Evolutionary conservation across 1,140 invertebrate species (phyloP), one percentile per base, ranked within the genome.

Genomic region (Ectropis grisescens): DNA sequence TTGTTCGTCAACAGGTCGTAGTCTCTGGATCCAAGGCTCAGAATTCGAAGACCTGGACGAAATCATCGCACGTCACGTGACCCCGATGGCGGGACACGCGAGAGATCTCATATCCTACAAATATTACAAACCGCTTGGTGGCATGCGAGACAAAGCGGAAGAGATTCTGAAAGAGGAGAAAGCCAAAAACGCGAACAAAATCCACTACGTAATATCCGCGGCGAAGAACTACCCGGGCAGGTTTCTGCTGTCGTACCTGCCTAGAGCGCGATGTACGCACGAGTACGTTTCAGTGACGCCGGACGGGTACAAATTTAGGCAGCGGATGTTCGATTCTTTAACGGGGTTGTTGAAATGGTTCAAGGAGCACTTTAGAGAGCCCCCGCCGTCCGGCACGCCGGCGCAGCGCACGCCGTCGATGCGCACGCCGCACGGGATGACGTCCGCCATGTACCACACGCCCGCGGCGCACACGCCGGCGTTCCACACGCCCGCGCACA

Each of bases 41-140:
- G 93, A 97, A 58, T 99, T 97, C 82, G 98, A 99, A 85, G 98
- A 99, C 83, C 80, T 99, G 9, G 98, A 99, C 82, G 98, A 99
- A 91, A 99, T 99, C 28, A 95, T 99, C 22, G 97, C 97, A 0
- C 88, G 97, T 7, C 89, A 98, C 75, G 90, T 99, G 2, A 96
- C 93, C 47, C 98, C 97, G 0, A 98, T 99, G 95, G 96, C 97
- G 2, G 86, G 89, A 0, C 91, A 92, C 64, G 95, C 94, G 1
- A 86, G 95, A 0, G 97, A 99, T 64, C 85, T 99, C 13, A 80
- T 97, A 8, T 87, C 90, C 11, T 98, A 97, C 70, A 97, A 96
- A 62, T 98, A 98, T 65, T 98, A 91, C 67, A 90, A 90, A 51
- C 84, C 90, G 28, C 82, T 88, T 8, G 85, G 89, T 16, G 91